Base-by-base conservation (phyloP, 2,888 invertebrate genomes). In the Trypoxylon attenuatum region DNA sequence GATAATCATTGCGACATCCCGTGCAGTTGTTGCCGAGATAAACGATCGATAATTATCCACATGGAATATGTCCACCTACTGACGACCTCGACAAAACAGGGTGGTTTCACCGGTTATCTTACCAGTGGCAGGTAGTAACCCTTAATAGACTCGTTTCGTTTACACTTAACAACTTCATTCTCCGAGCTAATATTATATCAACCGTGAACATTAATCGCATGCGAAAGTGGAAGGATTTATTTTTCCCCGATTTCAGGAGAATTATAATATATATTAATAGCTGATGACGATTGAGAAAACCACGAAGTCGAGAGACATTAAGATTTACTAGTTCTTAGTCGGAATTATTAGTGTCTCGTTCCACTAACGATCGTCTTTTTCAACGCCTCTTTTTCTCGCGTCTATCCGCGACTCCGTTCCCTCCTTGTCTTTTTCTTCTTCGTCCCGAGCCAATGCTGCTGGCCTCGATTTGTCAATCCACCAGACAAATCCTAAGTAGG, bases 321-420 rank as follows among this genome's bases (percentile, higher is more conserved):
- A 52, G 49, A 69, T 64, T 66, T 66, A 76, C 72, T 65, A 60
- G 80, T 84, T 77, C 82, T 84, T 82, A 82, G 73, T 53, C 54
- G 57, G 71, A 75, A 82, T 84, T 84, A 84, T 83, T 85, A 83
- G 78, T 80, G 65, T 74, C 65, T 66, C 77, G 73, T 81, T 80
- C 77, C 74, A 70, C 78, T 82, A 84, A 80, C 79, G 77, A 81
- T 77, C 69, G 70, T 75, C 78, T 79, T 83, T 83, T 83, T 80
- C 81, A 79, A 83, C 79, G 79, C 81, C 80, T 80, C 78, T 79
- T 70, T 77, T 77, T 76, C 73, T 73, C 76, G 66, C 73, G 53
- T 67, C 66, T 23, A 3, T 33, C 33, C 41, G n/a, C n/a, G n/a
- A n/a, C n/a, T 39, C 47, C 46, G 63, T 46, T 47, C 52, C 66